These are phyloP conservation scores for Oreocharis arfaki DNA, from an alignment of 2,113 vertebrate species.

Conservation along the genomic window DNA sequence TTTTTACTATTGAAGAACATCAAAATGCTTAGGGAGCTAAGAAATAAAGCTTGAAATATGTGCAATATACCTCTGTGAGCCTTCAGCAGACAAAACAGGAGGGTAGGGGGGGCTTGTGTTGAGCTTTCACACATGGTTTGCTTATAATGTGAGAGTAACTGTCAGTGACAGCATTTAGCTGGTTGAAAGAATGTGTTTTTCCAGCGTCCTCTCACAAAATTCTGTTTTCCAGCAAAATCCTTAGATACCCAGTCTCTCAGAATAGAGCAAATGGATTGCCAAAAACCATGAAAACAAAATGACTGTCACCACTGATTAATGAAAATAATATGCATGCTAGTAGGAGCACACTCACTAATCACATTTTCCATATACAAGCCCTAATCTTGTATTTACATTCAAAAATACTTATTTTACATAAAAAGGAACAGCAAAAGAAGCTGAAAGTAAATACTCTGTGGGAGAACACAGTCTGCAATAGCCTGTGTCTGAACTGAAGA, in stretches of 20 bases:
- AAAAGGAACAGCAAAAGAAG: conserved; percentile 27
- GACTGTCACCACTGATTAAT: conserved; percentile 17
- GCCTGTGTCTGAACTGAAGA: conserved; percentile 13
- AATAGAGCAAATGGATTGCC: not conserved
- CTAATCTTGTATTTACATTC: conserved; percentile 18
- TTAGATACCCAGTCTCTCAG: not conserved
- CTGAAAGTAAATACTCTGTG: conserved; percentile 14
- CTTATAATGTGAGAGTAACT: not conserved
- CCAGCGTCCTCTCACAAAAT: not conserved
- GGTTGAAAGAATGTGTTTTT: conserved; percentile 5
- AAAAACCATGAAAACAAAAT: conserved; percentile 12
- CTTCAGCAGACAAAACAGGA: not conserved
- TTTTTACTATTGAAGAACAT: not conserved
- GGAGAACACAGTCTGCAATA: not conserved
- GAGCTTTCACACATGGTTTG: not conserved
- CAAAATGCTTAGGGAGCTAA: not conserved
- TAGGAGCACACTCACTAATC: not conserved
- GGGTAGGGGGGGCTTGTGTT: not conserved
- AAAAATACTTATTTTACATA: conserved; percentile 24
- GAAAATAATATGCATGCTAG: conserved; percentile 15
- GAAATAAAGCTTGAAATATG: not conserved
- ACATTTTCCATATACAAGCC: not conserved
- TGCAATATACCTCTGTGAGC: not conserved
- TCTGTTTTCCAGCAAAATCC: not conserved
- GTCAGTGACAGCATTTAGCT: not conserved